Conservation (phyloP, 2,797 vertebrate species). For the Lemur catta region DNA sequence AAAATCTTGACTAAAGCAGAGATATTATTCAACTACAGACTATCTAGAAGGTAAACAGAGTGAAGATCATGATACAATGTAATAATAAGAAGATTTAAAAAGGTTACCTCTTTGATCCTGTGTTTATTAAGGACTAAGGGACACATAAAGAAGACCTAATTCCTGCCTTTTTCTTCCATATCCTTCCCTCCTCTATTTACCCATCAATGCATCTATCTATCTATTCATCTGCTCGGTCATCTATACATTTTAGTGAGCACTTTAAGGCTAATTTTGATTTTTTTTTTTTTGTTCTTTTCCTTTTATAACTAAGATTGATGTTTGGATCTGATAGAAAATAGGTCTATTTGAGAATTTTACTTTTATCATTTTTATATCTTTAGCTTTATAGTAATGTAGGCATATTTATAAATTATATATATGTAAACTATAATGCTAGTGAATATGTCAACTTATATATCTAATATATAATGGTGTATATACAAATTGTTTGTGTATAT, state of each 20-base stretch:
- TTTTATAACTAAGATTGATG: conserved; percentile 39
- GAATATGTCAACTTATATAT: not conserved
- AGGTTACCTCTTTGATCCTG: not conserved
- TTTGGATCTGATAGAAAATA: not conserved
- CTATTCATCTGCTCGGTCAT: not conserved
- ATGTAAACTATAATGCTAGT: not conserved
- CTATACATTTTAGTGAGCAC: not conserved
- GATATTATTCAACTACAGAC: not conserved
- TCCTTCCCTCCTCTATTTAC: not conserved
- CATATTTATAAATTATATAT: not conserved
- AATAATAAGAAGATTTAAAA: not conserved
- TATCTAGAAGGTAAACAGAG: not conserved
- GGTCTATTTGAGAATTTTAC: conserved; percentile 27
- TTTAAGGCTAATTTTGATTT: conserved; percentile 26
- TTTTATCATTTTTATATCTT: conserved; percentile 23
- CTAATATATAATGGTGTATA: not conserved
- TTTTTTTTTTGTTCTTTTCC: conserved; percentile 14
- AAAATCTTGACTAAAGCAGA: conserved; percentile 20
- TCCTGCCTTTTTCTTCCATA: not conserved
- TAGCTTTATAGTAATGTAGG: conserved; percentile 12
- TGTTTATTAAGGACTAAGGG: not conserved
- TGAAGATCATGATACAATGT: not conserved
- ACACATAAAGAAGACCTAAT: not conserved
- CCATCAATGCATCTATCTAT: not conserved
- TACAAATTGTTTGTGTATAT: not conserved